Percentiles rank a stretch among this genome's conserved stretches.
phyloP scores from a whole-genome alignment of 2,797 vertebrate species.

The Trichosurus vulpecula region DNA sequence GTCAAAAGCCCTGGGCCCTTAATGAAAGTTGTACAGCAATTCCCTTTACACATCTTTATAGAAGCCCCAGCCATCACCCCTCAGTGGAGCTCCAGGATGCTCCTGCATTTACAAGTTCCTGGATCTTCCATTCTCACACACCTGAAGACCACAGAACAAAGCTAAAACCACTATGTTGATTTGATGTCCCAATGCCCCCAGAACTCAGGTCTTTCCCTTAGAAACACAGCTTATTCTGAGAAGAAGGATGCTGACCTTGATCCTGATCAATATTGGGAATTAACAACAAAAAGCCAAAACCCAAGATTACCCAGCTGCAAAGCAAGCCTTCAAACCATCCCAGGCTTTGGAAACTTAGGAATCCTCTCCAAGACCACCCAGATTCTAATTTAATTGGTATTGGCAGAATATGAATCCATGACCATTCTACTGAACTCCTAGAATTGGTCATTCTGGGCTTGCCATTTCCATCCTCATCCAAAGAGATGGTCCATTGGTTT shows the following conservation, averaged over 20 bases:
- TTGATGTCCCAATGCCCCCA: neutral
- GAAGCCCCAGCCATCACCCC: neutral
- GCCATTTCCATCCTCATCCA: neutral
- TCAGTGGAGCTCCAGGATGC: neutral
- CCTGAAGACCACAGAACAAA: neutral
- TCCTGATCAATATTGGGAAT: neutral
- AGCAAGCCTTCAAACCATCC: neutral
- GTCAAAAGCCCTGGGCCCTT: neutral
- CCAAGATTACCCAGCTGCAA: neutral
- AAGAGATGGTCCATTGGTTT: neutral
- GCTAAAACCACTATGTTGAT: neutral
- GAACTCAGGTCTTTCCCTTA: neutral
- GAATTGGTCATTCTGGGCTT: neutral
- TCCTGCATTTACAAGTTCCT: neutral
- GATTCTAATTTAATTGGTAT: constrained; percentile 17
- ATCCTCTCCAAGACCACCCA: constrained; percentile 42
- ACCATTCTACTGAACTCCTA: neutral
- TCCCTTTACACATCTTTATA: neutral
- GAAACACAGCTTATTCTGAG: neutral
- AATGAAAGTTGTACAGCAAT: neutral
- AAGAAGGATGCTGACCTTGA: neutral
- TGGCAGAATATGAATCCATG: neutral
- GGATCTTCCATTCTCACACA: neutral
- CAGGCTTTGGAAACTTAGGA: constrained; percentile 39
- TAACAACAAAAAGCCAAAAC: neutral